Evolutionary conservation across 1,140 invertebrate genomes (phyloP).

Genomic region (Orius laevigatus): DNA sequence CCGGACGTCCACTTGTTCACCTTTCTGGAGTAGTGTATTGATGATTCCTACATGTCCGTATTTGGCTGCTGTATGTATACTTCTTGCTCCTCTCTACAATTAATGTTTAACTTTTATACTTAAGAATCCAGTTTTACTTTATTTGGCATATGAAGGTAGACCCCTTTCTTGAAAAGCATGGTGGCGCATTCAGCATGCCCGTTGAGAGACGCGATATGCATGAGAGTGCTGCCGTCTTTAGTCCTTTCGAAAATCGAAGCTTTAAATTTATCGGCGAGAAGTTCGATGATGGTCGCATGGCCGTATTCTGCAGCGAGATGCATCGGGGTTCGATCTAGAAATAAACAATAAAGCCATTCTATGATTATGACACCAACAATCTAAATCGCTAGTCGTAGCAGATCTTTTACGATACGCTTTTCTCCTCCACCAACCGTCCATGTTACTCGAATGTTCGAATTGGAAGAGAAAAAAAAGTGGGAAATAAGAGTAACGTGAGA

Average conservation of each 20-base stretch:
- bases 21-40: constrained; percentile 85
- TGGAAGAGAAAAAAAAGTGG: background rate
- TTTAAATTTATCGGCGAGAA: constrained; percentile 94
- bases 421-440: no score
- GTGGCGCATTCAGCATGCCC: constrained; percentile 97
- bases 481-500: background rate
- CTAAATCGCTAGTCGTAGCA: no score
- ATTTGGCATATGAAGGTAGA: constrained; percentile 99
- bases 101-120: background rate
- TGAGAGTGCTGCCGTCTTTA: constrained; percentile 93
- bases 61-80: constrained; percentile 80
- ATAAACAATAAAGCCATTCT: background rate
- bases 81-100: constrained; percentile 60
- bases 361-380: background rate
- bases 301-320: constrained; percentile 95
- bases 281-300: constrained; percentile 85
- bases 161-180: constrained; percentile 95
- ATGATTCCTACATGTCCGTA: constrained; percentile 95
- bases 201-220: constrained; percentile 93
- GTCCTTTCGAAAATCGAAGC: constrained; percentile 86
- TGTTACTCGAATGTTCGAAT: no score
- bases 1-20: constrained; percentile 86
- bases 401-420: no score
- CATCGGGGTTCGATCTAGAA: constrained; percentile 81
- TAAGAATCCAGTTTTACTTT: constrained; percentile 44